Evolutionary conservation across 1,140 invertebrate species (phyloP).

Genomic region (Bactericera cockerelli): DNA sequence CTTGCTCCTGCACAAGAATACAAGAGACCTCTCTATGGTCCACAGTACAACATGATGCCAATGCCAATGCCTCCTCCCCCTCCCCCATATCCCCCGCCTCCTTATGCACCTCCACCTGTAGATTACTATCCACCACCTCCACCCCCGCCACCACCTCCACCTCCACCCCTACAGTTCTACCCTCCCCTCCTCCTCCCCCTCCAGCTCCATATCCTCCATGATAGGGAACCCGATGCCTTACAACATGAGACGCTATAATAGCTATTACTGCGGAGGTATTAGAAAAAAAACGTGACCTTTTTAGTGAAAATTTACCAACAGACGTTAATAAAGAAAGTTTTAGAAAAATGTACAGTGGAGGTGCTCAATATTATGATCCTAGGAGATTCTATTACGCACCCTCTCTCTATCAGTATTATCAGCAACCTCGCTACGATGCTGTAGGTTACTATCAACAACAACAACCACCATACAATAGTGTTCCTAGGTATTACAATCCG

Average conservation of each 20-base stretch:
- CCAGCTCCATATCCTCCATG: background rate
- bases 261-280: background rate
- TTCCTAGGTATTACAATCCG: background rate
- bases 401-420: constrained; percentile 4
- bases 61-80: background rate
- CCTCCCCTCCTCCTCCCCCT: background rate
- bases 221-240: background rate
- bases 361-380: background rate
- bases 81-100: background rate
- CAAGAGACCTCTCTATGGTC: background rate
- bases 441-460: background rate
- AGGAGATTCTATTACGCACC: background rate
- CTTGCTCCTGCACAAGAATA: background rate
- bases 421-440: background rate
- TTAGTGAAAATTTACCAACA: background rate
- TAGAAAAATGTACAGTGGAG: background rate
- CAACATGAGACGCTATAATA: constrained; percentile 1
- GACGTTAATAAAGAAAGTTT: background rate
- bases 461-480: background rate
- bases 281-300: background rate
- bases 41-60: background rate
- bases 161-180: background rate
- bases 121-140: constrained; percentile 1
- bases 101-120: background rate
- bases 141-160: background rate